phyloP scores from a whole-genome alignment of 2,888 invertebrate genomes.

The Sphaerophoria taeniata region DNA sequence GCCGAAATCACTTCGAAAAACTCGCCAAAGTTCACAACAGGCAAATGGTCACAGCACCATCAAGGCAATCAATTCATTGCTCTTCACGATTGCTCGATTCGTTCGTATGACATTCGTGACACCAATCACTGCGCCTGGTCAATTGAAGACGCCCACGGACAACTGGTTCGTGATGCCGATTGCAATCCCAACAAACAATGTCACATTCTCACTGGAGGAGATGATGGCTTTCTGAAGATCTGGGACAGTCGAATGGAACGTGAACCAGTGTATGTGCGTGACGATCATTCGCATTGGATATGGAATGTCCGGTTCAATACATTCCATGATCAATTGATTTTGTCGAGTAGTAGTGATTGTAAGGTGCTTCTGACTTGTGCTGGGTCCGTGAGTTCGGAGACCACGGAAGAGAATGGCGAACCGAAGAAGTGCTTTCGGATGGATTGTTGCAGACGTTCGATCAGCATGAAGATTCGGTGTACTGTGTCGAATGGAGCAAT shows the following conservation, averaged over 20 bases:
- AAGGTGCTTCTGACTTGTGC: conserved; percentile 94
- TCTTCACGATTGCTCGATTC: no score
- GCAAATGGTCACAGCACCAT: no score
- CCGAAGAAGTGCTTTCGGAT: conserved; percentile 85
- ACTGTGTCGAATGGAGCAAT: conserved; percentile 97
- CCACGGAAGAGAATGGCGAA: conserved; percentile 79
- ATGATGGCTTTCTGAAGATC: conserved; percentile 96
- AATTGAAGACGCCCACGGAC: no score
- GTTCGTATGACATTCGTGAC: no score
- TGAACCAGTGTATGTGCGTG: conserved; percentile 90
- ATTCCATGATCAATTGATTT: conserved; percentile 97
- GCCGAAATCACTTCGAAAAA: no score
- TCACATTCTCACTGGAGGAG: conserved; percentile 96
- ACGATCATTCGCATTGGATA: conserved; percentile 96
- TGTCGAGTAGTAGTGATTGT: conserved; percentile 97
- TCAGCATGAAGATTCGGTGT: conserved; percentile 99
- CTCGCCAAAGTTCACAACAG: no score
- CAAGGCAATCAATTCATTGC: no score
- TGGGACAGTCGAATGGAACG: conserved; percentile 96
- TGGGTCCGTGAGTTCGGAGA: conserved; percentile 94
- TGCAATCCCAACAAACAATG: conserved; percentile 99
- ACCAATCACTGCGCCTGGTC: no score
- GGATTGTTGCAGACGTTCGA: conserved; percentile 96
- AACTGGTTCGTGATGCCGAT: no score
- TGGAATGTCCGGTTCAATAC: no score